A percentile compares a stretch with the other conserved stretches of the same genome.
Conservation (phyloP, 1,140 invertebrate species). For the Asbolus verrucosus region DNA sequence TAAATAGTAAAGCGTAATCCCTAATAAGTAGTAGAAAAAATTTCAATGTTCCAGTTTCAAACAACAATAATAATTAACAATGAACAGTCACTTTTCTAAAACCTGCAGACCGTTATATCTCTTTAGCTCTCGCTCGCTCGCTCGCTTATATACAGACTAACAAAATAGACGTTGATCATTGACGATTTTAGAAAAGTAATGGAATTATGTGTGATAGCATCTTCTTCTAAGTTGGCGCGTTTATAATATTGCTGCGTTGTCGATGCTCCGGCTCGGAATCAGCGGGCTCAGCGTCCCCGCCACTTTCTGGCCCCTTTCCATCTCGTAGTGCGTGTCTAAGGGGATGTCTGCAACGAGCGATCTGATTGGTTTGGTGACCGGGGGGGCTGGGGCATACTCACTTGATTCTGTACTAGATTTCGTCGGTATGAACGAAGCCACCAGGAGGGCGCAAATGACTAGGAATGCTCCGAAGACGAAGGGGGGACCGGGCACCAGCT, state of each 20-base stretch:
- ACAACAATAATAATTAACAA: conserved; percentile 22
- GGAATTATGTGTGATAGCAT: conserved; percentile 8
- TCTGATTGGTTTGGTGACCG: no score
- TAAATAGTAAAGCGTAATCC: conserved; percentile 31
- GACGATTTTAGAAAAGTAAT: conserved; percentile 35
- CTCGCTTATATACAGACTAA: conserved; percentile 7
- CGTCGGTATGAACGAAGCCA: conserved; percentile 62
- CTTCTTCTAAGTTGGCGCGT: conserved; percentile 13
- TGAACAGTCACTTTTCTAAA: conserved; percentile 35
- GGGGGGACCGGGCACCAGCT: conserved; percentile 96
- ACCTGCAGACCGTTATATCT: background rate
- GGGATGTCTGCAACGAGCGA: conserved; percentile 75
- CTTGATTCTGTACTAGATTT: conserved; percentile 59
- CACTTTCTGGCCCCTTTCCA: conserved; percentile 78
- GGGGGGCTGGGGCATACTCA: conserved; percentile 44
- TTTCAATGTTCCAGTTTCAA: no score
- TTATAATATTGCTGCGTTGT: conserved; percentile 62
- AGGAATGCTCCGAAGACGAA: conserved; percentile 98
- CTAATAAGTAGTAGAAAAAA: conserved; percentile 29
- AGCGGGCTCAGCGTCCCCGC: conserved; percentile 82
- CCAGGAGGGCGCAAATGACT: conserved; percentile 85
- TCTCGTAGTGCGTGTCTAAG: conserved; percentile 82
- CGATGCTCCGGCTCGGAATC: conserved; percentile 72
- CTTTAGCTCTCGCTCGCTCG: background rate
- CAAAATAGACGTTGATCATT: conserved; percentile 18